phyloP scores from a whole-genome alignment of 2,113 vertebrate species.

The Charina bottae region DNA sequence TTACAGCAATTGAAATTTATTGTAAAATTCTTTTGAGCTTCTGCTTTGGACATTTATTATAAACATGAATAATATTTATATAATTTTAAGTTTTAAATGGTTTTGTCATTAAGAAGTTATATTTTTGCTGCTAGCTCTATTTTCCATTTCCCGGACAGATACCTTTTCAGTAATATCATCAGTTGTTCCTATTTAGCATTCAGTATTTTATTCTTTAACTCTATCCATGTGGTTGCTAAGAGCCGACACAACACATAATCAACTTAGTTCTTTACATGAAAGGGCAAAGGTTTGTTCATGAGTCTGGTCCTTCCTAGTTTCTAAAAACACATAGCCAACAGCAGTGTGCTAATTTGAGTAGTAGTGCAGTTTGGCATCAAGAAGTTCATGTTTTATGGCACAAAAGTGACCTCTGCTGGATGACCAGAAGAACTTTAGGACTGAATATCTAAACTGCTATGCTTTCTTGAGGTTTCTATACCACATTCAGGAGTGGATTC shows the following conservation, averaged over 20 bases:
- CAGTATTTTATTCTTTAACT: not conserved
- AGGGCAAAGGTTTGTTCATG: not conserved
- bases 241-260: not conserved
- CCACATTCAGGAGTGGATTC: not conserved
- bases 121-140: not conserved
- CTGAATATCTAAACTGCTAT: not conserved
- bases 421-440: not conserved
- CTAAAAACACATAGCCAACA: not conserved
- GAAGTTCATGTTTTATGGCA: not conserved
- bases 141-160: not conserved
- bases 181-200: not conserved
- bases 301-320: not conserved
- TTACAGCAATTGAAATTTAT: not conserved
- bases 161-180: not conserved
- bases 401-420: conserved; percentile 39
- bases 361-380: not conserved
- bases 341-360: not conserved
- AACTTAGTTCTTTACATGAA: not conserved
- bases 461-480: not conserved
- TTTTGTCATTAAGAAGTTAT: not conserved
- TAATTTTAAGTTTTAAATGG: not conserved
- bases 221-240: not conserved
- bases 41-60: not conserved
- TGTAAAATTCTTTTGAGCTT: not conserved
- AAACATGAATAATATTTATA: not conserved